Conservation (phyloP, 2,797 vertebrate species). For the Channallabes apus region DNA sequence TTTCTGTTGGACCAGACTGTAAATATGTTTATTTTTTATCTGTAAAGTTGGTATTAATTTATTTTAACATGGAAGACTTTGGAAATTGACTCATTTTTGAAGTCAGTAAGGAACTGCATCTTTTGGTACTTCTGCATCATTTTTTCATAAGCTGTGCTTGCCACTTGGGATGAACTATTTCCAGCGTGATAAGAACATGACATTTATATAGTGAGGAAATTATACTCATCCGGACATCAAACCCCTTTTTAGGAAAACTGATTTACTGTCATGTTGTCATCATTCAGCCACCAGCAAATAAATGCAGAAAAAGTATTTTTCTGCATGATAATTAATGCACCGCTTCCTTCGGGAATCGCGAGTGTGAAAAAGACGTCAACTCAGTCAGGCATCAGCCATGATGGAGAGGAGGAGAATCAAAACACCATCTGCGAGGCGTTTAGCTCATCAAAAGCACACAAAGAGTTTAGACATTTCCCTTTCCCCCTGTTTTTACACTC, state of each 20-base stretch:
- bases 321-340: not conserved
- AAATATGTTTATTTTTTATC: too few species aligned
- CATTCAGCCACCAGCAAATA: not conserved
- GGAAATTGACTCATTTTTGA: too few species aligned
- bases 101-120: too few species aligned
- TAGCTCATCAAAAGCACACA: constrained; percentile 6
- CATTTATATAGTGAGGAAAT: not conserved
- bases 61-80: too few species aligned
- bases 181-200: not conserved
- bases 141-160: too few species aligned
- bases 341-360: not conserved
- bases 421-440: not conserved
- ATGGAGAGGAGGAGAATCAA: not conserved
- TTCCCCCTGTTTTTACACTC: not conserved
- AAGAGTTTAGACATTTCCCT: not conserved
- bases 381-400: not conserved
- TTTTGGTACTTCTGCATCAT: too few species aligned
- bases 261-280: not conserved
- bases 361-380: not conserved
- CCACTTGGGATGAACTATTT: not conserved
- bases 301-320: not conserved
- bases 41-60: too few species aligned
- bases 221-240: not conserved
- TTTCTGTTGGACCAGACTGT: too few species aligned
- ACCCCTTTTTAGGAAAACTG: not conserved